These are phyloP conservation scores for Aphelenchoides besseyi DNA, from an alignment of 1,140 invertebrate species.

Conservation along the genomic window DNA sequence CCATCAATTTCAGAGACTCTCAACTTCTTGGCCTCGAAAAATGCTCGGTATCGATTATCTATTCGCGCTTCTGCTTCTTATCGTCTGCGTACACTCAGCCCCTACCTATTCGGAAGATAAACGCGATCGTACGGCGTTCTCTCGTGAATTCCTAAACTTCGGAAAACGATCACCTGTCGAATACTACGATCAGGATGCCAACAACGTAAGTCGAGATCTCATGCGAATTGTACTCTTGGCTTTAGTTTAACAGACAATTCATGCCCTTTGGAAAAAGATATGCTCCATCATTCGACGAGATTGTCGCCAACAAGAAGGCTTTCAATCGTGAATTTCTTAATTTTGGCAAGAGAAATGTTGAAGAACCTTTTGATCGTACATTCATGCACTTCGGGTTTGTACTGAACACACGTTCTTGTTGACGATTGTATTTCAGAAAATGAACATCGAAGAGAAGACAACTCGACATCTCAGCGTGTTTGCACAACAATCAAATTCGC, in stretches of 20 bases:
- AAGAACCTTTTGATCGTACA: background rate
- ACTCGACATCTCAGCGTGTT: no score
- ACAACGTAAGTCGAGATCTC: no score
- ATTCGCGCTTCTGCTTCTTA: background rate
- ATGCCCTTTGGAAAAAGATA: conserved; percentile 11
- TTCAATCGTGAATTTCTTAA: conserved; percentile 3
- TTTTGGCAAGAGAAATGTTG: background rate
- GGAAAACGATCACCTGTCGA: conserved; percentile 10
- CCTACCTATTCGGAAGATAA: background rate
- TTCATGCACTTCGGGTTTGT: conserved; percentile 17
- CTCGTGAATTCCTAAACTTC: background rate
- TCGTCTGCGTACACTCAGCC: background rate
- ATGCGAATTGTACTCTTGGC: no score
- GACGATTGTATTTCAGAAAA: no score
- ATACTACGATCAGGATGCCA: background rate
- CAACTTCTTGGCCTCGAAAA: background rate
- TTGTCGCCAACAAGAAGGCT: conserved; percentile 3
- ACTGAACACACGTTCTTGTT: no score
- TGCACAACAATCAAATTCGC: no score
- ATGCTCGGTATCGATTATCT: background rate
- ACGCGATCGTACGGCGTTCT: background rate
- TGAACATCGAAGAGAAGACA: no score
- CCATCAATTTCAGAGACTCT: background rate
- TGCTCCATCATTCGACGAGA: background rate
- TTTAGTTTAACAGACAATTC: background rate